These are phyloP conservation scores for Ciconia nigra DNA, from an alignment of 2,797 vertebrate genomes.

Conservation along the genomic window DNA sequence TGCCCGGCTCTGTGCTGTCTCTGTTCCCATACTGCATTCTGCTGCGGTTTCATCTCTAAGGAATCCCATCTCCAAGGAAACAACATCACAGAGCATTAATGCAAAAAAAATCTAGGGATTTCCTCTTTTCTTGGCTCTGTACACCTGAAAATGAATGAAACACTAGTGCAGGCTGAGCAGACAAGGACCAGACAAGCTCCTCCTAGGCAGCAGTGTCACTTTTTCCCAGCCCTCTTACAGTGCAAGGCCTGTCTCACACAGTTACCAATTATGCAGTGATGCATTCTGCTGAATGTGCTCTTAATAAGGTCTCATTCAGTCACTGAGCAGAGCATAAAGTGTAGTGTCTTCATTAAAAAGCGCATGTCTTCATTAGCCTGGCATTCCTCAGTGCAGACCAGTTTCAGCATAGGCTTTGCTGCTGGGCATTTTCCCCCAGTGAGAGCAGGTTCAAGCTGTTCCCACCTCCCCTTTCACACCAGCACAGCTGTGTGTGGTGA, in stretches of 20 bases:
- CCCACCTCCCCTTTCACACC: background rate
- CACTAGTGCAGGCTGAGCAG: background rate
- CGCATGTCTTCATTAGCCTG: background rate
- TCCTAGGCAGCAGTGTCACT: background rate
- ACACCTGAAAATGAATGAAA: conserved; percentile 9
- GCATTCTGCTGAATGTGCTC: background rate
- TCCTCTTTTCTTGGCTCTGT: conserved; percentile 1
- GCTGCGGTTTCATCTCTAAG: background rate
- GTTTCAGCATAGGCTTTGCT: background rate
- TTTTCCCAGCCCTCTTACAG: background rate
- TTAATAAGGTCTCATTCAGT: conserved; percentile 16
- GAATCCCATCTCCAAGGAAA: conserved; percentile 43
- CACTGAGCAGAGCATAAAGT: background rate
- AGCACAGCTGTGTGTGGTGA: background rate
- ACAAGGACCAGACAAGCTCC: background rate
- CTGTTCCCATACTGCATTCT: background rate
- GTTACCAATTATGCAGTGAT: conserved; percentile 1
- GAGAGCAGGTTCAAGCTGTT: background rate
- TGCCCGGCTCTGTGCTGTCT: background rate
- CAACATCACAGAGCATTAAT: background rate
- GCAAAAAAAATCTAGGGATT: background rate
- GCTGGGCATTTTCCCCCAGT: background rate
- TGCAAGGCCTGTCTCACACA: background rate
- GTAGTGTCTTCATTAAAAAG: background rate
- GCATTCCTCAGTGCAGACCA: background rate